Conservation (phyloP, 2,113 vertebrate species). For the Suncus etruscus region DNA sequence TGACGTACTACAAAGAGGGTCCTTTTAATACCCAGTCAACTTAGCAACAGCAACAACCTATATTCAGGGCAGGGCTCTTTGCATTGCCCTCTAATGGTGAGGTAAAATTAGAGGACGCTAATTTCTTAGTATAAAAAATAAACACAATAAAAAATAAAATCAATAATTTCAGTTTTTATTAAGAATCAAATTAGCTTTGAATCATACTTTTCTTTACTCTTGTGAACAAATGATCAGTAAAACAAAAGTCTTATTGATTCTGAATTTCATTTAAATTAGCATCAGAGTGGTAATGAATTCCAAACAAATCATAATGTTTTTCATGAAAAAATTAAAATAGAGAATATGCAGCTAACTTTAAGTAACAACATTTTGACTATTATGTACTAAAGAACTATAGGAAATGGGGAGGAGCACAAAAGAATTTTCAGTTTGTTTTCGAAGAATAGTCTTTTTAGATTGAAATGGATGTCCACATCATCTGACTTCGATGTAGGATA, state of each 20-base stretch:
- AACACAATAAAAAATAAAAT: too few species aligned
- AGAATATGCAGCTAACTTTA: constrained; percentile 2
- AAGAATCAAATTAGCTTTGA: not conserved
- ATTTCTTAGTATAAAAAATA: too few species aligned
- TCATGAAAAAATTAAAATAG: constrained; percentile 44
- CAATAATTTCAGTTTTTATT: too few species aligned
- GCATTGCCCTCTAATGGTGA: too few species aligned
- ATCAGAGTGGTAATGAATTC: not conserved
- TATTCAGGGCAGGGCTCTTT: too few species aligned
- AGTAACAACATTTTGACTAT: not conserved
- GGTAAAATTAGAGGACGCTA: too few species aligned
- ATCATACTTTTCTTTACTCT: constrained; percentile 34
- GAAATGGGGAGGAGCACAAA: not conserved
- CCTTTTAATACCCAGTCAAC: too few species aligned
- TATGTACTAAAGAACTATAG: not conserved
- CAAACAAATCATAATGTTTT: constrained; percentile 30
- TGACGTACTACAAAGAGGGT: too few species aligned
- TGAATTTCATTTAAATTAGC: constrained; percentile 51
- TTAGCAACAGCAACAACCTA: too few species aligned
- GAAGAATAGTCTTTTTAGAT: constrained; percentile 21
- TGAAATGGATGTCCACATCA: not conserved
- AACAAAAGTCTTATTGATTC: constrained; percentile 5
- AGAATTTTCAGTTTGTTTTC: not conserved
- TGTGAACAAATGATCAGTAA: not conserved
- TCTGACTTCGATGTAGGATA: too few species aligned